Evolutionary conservation across 2,888 invertebrate genomes (phyloP).

Genomic region (Noctuana brunneofusca): DNA sequence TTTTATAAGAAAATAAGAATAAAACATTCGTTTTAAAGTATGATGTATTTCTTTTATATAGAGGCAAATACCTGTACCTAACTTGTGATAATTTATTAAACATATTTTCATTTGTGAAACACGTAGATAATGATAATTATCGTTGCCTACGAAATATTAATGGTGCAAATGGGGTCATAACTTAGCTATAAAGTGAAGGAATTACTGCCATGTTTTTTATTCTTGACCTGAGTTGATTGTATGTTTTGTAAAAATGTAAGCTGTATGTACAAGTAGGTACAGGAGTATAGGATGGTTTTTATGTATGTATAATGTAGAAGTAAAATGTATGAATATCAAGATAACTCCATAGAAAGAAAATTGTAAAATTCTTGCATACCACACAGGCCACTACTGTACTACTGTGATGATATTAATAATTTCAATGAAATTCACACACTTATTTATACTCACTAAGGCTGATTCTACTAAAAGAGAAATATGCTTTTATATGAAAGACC

Average conservation of each 20-base stretch:
- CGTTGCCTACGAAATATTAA: background rate
- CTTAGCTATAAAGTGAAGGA: background rate
- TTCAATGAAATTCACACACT: background rate
- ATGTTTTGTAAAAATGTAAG: background rate
- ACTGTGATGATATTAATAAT: slow-evolving; percentile 7
- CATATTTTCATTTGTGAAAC: background rate
- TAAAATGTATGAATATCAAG: background rate
- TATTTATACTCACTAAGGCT: slow-evolving; percentile 11
- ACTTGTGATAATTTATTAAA: background rate
- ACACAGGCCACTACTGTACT: background rate
- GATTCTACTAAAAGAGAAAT: slow-evolving; percentile 4
- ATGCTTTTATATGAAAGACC: background rate
- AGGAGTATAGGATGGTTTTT: background rate
- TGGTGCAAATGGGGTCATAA: slow-evolving; percentile 21
- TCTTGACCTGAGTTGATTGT: background rate
- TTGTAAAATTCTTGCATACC: background rate
- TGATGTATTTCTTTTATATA: slow-evolving; percentile 7
- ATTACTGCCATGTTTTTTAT: slow-evolving; percentile 27
- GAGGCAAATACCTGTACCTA: background rate
- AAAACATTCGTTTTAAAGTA: too few species aligned
- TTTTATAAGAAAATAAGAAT: too few species aligned
- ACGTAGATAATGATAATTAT: background rate
- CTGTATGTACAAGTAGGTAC: background rate
- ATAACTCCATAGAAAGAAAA: background rate
- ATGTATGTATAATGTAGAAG: slow-evolving; percentile 1